phyloP scores from a whole-genome alignment of 2,113 vertebrate species.

The Romanogobio albipinnatus region DNA sequence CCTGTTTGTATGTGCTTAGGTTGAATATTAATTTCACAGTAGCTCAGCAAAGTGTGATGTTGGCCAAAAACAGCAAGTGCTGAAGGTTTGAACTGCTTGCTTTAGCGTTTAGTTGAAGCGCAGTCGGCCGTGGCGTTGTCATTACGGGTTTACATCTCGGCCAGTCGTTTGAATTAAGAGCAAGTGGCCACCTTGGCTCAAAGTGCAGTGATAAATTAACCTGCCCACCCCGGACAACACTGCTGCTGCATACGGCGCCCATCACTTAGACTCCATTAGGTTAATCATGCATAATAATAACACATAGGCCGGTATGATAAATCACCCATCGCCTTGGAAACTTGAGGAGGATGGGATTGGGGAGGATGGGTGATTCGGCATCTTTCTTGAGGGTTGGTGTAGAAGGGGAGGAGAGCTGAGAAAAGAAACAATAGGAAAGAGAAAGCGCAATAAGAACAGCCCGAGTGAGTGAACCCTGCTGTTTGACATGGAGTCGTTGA shows the following conservation, averaged over 20 bases:
- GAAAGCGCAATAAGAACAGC: not conserved
- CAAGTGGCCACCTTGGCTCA: slow-evolving; percentile 55
- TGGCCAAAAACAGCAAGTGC: slow-evolving; percentile 18
- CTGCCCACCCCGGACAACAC: slow-evolving; percentile 54
- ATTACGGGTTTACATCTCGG: slow-evolving; percentile 60
- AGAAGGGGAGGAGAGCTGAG: not conserved
- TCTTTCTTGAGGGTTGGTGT: not conserved
- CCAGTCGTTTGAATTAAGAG: slow-evolving; percentile 63
- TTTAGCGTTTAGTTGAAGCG: slow-evolving; percentile 56
- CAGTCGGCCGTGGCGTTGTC: slow-evolving; percentile 48
- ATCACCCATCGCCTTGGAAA: slow-evolving; percentile 56
- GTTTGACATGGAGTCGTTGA: slow-evolving; percentile 57
- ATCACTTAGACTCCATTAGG: slow-evolving; percentile 73
- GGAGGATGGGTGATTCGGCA: not conserved
- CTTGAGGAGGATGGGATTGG: slow-evolving; percentile 33
- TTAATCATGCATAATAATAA: slow-evolving; percentile 68
- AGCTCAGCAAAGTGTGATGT: slow-evolving; percentile 32
- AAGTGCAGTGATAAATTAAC: slow-evolving; percentile 67
- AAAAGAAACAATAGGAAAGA: slow-evolving; percentile 9
- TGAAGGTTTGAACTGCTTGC: slow-evolving; percentile 47
- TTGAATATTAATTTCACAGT: slow-evolving; percentile 43
- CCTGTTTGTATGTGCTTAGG: slow-evolving; percentile 28
- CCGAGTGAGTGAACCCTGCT: not conserved
- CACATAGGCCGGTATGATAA: slow-evolving; percentile 60
- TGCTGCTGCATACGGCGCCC: slow-evolving; percentile 56